Evolutionary conservation across 2,113 vertebrate species (phyloP), one percentile per base, ranked within the genome.

Genomic region (Penelope pileata): DNA sequence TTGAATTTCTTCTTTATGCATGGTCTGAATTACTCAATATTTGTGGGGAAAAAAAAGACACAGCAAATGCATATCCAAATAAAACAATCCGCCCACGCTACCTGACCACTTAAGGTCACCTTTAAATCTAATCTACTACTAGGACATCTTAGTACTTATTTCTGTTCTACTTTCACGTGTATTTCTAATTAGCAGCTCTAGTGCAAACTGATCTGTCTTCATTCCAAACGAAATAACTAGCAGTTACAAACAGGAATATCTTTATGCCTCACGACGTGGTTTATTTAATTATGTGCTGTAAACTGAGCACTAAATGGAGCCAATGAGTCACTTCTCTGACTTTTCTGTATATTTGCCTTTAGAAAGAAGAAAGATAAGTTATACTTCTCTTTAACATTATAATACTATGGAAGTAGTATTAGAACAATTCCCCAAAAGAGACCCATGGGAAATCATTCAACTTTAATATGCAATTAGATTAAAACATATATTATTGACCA

Each of bases 91-190:
- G 22, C 29, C 34, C 15, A 56, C 56, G 14, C 15, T 74, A 80
- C 45, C 48, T 88, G n/a, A 92, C 27, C 77, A 88, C 88, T 70
- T 94, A 91, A 92, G 67, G 93, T 91, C 63, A 93, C 82, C n/a
- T 96, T 90, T 85, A 91, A 91, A 95, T 74, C 58, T 78, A 66
- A 88, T 84, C 83, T 93, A 43, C n/a, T 93, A 86, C 67, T 87
- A 78, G 62, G 34, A 60, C 56, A 93, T 86, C 56, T 91, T 80
- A 43, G 54, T 82, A 59, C 45, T 93, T 94, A 91, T 81, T 64
- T 85, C 16, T 89, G 70, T 70, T 85, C 38, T 81, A 86, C 32
- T 85, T 91, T 93, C 80, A 70, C 75, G 38, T 21, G 40, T 90
- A 36, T 66, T 88, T 97, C 91, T 79, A 88, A 94, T 94, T 93